Evolutionary conservation across 2,888 invertebrate species (phyloP).

Genomic region (Agonopterix alstromeriana): DNA sequence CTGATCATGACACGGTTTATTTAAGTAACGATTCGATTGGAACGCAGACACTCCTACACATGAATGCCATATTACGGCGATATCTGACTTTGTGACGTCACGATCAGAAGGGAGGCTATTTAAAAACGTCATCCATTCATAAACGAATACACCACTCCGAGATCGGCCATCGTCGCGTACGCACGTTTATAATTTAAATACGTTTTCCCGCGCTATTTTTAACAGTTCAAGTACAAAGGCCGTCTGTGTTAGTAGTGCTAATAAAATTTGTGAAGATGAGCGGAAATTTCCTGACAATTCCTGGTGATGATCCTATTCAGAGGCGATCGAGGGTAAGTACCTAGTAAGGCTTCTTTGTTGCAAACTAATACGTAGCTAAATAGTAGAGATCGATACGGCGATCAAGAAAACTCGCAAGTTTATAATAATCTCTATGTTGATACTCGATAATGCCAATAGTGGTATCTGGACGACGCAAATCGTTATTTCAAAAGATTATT

Average conservation of each 20-base stretch:
- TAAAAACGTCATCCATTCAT: conserved; percentile 74
- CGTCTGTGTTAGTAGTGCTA: conserved; percentile 22
- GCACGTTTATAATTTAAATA: conserved; percentile 36
- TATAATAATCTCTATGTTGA: too few species aligned
- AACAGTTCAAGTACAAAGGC: conserved; percentile 22
- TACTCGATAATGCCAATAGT: too few species aligned
- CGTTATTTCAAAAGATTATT: too few species aligned
- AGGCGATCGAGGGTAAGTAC: conserved; percentile 51
- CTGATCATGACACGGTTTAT: conserved; percentile 40
- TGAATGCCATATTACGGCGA: conserved; percentile 21
- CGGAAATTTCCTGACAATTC: conserved; percentile 68
- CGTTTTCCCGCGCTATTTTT: conserved; percentile 28
- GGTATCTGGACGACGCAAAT: too few species aligned
- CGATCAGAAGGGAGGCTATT: conserved; percentile 35
- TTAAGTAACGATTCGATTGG: conserved; percentile 43
- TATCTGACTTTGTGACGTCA: conserved; percentile 34
- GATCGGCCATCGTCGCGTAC: conserved; percentile 46
- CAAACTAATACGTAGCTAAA: background rate
- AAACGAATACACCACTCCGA: conserved; percentile 50
- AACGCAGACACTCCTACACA: conserved; percentile 50
- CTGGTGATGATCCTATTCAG: conserved; percentile 59
- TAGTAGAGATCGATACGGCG: too few species aligned
- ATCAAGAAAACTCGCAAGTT: too few species aligned
- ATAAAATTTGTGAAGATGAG: conserved; percentile 52
- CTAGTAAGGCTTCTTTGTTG: conserved; percentile 21